Evolutionary conservation across 2,888 invertebrate genomes (phyloP).

Genomic region (Archips crataeganus): DNA sequence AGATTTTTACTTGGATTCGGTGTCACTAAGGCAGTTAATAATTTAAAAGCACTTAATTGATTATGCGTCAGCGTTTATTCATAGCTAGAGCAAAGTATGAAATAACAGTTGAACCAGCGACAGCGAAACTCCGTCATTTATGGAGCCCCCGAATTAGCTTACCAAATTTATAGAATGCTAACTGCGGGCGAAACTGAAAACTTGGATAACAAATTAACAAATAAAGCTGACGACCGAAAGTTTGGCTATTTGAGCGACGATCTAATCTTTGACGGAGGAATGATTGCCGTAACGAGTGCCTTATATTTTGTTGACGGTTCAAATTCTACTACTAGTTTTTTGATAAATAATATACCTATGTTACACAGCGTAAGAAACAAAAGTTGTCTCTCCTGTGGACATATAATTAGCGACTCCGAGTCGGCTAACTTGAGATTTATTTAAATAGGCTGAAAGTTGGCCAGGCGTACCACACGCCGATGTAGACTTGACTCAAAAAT

Average conservation of each 20-base stretch:
- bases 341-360: too few relatives aligned
- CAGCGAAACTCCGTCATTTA: conserved; percentile 18
- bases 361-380: too few relatives aligned
- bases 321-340: conserved; percentile 9
- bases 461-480: too few relatives aligned
- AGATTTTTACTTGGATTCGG: too few relatives aligned
- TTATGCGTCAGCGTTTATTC: not conserved
- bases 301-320: conserved; percentile 45
- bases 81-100: not conserved
- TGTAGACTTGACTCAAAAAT: too few relatives aligned
- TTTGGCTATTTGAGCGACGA: conserved; percentile 52
- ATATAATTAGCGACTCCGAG: too few relatives aligned
- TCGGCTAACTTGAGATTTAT: too few relatives aligned
- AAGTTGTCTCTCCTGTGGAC: too few relatives aligned
- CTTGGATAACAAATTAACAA: conserved; percentile 57
- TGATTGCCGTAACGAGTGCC: conserved; percentile 49
- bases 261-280: conserved; percentile 51
- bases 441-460: too few relatives aligned
- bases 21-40: not conserved
- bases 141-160: conserved; percentile 44
- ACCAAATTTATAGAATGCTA: conserved; percentile 35
- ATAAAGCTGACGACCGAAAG: conserved; percentile 50
- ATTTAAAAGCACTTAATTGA: not conserved
- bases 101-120: conserved; percentile 1
- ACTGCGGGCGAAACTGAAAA: conserved; percentile 28